Percentiles rank a stretch among this genome's conserved stretches.
Conservation (phyloP, 2,113 vertebrate species). For the Chaenogobius annularis region DNA sequence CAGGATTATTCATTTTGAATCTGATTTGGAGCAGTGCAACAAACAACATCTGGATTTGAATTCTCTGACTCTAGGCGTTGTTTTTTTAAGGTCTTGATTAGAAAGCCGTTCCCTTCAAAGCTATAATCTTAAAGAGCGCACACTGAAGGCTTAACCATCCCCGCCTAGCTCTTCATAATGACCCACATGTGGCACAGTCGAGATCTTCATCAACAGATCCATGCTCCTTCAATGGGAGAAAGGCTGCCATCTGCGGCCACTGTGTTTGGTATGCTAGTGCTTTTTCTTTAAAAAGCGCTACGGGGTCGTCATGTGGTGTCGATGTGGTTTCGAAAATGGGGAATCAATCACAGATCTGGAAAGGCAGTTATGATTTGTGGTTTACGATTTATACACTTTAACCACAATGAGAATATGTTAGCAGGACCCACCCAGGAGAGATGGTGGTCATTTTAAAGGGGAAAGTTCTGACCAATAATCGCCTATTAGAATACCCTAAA, state of each 20-base stretch:
- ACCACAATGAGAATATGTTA: conserved; percentile 1
- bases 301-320: conserved; percentile 29
- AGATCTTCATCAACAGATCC: conserved; percentile 41
- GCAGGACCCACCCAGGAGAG: not conserved
- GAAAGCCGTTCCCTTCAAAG: conserved; percentile 63
- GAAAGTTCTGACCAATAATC: not conserved
- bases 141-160: conserved; percentile 67
- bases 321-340: conserved; percentile 32
- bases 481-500: not conserved
- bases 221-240: conserved; percentile 40
- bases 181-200: conserved; percentile 70
- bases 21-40: conserved; percentile 32
- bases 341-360: conserved; percentile 28
- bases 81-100: conserved; percentile 69
- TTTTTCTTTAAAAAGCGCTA: conserved; percentile 34
- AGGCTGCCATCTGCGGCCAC: conserved; percentile 63
- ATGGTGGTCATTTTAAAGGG: not conserved
- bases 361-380: conserved; percentile 14
- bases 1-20: conserved; percentile 22
- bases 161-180: conserved; percentile 66
- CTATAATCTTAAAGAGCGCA: conserved; percentile 52
- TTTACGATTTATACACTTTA: conserved; percentile 1
- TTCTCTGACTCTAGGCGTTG: conserved; percentile 44
- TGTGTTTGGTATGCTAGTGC: conserved; percentile 44
- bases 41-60: conserved; percentile 66